Base-by-base conservation (phyloP, 2,113 vertebrate species). In the Myotis brandtii region DNA sequence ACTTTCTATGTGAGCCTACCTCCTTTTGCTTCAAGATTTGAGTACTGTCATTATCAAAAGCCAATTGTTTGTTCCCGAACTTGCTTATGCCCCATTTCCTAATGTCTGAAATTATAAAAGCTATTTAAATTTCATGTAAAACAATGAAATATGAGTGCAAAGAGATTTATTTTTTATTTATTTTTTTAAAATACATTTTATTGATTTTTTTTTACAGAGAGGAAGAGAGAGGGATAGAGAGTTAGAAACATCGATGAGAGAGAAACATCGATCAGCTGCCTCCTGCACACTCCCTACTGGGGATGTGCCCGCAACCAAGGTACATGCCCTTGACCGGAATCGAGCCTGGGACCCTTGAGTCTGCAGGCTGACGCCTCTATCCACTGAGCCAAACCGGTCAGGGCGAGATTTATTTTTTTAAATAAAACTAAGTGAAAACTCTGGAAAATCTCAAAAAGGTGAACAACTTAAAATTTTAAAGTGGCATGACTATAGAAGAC, bases 391-490 rank as follows among this genome's bases (percentile, higher is more conserved):
- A 43, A 43, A 7, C 43, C 43, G 6, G 43, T 8, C 43, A 43
- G 43, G 43, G 43, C 43, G 48, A 66, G 0, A 69, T 37, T 93
- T 94, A 25, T 40, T 20, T 50, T 37, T 59, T 18, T 13, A n/a
- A 85, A 89, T 75, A 86, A 95, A 89, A 75, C 4, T 83, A 43
- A 76, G 10, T 86, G 69, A 85, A 62, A 95, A 72, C 23, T 93
- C 81, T 32, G 34, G 40, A 79, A 92, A 95, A 80, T 87, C 69
- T 87, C 32, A 48, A n/a, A 73, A 81, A 95, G 50, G 27, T 85
- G n/a, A 95, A 70, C 70, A 82, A 93, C 43, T 95, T 67, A 48
- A 50, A 94, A 92, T 87, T 97, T n/a, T 50, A 56, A 90, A 85
- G 18, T 85, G 32, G 12, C 21, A 64, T 40, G 23, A 48, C 10